Conservation (phyloP, 2,888 invertebrate species). For the Lasioglossum figueresi region DNA sequence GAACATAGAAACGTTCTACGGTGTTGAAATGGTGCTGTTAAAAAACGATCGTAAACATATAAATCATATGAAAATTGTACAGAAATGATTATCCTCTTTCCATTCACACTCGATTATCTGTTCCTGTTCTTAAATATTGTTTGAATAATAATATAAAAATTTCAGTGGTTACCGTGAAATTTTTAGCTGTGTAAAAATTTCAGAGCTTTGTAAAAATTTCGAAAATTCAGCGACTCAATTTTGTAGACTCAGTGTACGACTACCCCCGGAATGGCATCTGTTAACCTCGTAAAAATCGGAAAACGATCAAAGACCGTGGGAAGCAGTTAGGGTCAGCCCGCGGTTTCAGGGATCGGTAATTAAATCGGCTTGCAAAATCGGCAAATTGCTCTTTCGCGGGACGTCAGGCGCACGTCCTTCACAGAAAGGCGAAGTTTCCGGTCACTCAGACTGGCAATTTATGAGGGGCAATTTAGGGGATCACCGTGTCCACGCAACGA, state of each 20-base stretch:
- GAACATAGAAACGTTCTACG: background rate
- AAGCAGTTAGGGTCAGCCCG: background rate
- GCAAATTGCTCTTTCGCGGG: conserved; percentile 10
- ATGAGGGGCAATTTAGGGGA: conserved; percentile 66
- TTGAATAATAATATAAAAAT: no score
- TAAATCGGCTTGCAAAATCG: conserved; percentile 21
- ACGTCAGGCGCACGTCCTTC: conserved; percentile 30
- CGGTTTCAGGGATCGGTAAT: background rate
- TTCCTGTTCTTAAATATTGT: background rate
- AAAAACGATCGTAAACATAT: background rate
- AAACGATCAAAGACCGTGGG: background rate
- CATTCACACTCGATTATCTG: background rate
- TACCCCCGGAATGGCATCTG: background rate
- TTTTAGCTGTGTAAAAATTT: background rate
- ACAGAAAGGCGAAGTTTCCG: conserved; percentile 28
- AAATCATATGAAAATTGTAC: background rate
- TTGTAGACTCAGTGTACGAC: background rate
- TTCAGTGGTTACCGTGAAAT: no score
- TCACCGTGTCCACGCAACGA: conserved; percentile 52
- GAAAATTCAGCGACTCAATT: background rate
- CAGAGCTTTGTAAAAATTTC: background rate
- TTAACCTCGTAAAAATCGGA: background rate
- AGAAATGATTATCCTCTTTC: background rate
- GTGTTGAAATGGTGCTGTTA: background rate
- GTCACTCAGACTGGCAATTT: conserved; percentile 54